Percentiles rank a stretch among this genome's conserved stretches.
Evolutionary conservation across 2,797 vertebrate species (phyloP).

Genomic region (Sarcoramphus papa): DNA sequence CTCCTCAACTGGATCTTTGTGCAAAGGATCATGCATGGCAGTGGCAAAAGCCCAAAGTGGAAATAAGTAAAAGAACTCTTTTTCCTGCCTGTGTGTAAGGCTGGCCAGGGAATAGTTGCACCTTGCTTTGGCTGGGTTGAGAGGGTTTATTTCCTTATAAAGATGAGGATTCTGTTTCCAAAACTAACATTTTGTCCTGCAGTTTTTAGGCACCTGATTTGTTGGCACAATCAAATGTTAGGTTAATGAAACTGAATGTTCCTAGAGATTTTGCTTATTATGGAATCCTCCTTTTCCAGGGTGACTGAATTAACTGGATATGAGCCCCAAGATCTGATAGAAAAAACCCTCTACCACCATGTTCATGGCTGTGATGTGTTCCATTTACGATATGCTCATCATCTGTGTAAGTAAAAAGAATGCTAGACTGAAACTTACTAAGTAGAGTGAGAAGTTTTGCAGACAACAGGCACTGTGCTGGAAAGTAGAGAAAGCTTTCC

Average conservation of each 20-base stretch:
- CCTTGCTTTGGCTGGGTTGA: background rate
- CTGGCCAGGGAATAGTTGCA: background rate
- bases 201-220: constrained; percentile 2
- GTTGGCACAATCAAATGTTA: background rate
- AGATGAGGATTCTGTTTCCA: constrained; percentile 44
- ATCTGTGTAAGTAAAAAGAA: constrained; percentile 82
- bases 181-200: background rate
- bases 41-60: background rate
- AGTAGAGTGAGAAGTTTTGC: background rate
- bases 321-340: constrained; percentile 93
- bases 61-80: background rate
- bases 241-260: background rate
- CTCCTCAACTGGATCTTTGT: background rate
- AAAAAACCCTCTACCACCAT: constrained; percentile 94
- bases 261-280: background rate
- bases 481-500: background rate
- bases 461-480: background rate
- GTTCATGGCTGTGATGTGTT: constrained; percentile 90
- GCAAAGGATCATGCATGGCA: background rate
- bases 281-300: constrained; percentile 68
- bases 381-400: constrained; percentile 89
- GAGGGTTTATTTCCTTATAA: constrained; percentile 22
- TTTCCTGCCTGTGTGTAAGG: background rate
- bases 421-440: background rate
- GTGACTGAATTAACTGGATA: constrained; percentile 93